Evolutionary conservation across 2,888 invertebrate genomes (phyloP), one percentile per base, ranked within the genome.

Genomic region (Platycheirus rosarum): DNA sequence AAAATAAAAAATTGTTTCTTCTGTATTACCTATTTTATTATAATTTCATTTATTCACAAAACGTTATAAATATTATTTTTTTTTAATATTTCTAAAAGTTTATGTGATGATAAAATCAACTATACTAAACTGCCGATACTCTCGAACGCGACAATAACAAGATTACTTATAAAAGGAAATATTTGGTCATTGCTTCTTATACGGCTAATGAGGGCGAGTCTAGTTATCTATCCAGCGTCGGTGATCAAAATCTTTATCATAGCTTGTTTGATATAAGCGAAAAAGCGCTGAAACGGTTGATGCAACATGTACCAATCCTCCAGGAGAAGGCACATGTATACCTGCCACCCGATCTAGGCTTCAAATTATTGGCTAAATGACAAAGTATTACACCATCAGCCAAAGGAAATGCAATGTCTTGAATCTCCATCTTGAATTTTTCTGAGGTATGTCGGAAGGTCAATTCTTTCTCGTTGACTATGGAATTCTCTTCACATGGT

Each of bases 331-430:
- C 87, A 98, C 98, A 92, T 98, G 98, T 85, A 98, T 97, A 87
- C 97, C 97, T 85, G 95, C 96, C 71, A 98, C 97, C 97, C 60
- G 97, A 95, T 86, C 97, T 93, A 44, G 98, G 97, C 79, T 95
- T 93, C 86, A 98, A 96, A 91, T 97, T 96, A 91, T 98, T 98
- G 65, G 97, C 97, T 86, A 98, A 92, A 91, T 98, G 97, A 89
- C 98, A 98, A 80, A 98, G 92, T 85, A 98, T 96, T 65, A 98
- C 97, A 16, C 98, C 98, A 91, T 98, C 98, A 26, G 95, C 94
- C 86, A 98, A 91, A 49, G 96, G 95, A 37, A 96, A 94, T 51
- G 96, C 94, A 86, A 98, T 91, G 88, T 97, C 96, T 87, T 94
- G 92, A 2, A 95, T 93, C 94, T 98, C 97, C 93, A 11, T 94